phyloP scores from a whole-genome alignment of 1,140 invertebrate genomes.

The Himalopsyche phryganea region DNA sequence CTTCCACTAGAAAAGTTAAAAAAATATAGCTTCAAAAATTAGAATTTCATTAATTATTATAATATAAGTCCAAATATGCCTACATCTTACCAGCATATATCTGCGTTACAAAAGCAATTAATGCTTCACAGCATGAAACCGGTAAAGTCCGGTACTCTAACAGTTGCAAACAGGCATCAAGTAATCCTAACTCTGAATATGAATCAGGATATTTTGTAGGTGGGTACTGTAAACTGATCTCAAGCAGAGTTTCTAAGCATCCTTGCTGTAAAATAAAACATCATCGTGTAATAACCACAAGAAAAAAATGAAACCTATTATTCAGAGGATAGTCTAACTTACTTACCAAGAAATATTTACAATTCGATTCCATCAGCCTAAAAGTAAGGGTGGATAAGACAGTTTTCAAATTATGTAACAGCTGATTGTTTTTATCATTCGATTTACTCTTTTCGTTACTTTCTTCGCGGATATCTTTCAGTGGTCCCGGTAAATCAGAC shows the following conservation, averaged over 20 bases:
- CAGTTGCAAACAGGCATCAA: constrained; percentile 42
- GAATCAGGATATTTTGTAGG: constrained; percentile 42
- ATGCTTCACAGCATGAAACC: constrained; percentile 38
- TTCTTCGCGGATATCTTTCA: constrained; percentile 43
- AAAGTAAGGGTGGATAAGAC: constrained; percentile 40
- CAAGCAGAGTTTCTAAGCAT: constrained; percentile 42
- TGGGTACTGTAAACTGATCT: constrained; percentile 40
- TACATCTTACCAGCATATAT: constrained; percentile 43
- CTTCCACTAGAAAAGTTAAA: constrained; percentile 41
- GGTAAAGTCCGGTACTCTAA: constrained; percentile 42
- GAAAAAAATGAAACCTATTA: not conserved
- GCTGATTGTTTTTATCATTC: not conserved
- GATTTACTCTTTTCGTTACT: constrained; percentile 36
- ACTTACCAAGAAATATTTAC: constrained; percentile 64
- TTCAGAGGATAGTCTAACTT: not conserved
- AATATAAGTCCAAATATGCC: too few relatives aligned
- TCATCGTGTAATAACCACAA: not conserved
- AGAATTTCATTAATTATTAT: too few relatives aligned
- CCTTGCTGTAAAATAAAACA: constrained; percentile 42
- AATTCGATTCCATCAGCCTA: constrained; percentile 52
- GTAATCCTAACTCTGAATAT: constrained; percentile 40
- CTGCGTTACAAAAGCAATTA: constrained; percentile 41
- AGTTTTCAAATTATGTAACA: constrained; percentile 33
- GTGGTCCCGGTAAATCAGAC: constrained; percentile 41
- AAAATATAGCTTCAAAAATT: too few relatives aligned